phyloP scores from a whole-genome alignment of 2,888 invertebrate genomes.

The Arrhopalites spinosus region DNA sequence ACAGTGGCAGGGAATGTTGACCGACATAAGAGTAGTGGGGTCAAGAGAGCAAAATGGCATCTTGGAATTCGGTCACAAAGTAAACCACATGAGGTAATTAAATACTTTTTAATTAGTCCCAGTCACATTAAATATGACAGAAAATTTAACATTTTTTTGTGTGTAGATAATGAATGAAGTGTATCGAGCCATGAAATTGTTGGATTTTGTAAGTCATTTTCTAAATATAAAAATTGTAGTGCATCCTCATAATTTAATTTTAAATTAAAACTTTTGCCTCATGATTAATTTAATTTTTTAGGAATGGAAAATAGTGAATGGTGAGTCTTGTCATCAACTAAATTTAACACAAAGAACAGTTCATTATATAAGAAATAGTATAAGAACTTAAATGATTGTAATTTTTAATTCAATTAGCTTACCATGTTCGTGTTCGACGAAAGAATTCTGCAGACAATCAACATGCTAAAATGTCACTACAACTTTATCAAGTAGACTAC shows the following conservation, averaged over 20 bases:
- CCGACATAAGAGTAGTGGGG: constrained; percentile 62
- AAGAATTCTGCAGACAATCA: constrained; percentile 81
- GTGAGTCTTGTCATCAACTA: no score
- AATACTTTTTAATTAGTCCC: no score
- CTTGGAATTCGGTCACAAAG: constrained; percentile 97
- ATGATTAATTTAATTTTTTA: constrained; percentile 55
- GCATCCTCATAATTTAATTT: no score
- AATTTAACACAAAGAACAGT: no score
- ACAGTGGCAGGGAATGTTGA: constrained; percentile 43
- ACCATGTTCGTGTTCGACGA: constrained; percentile 91
- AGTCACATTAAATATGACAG: no score
- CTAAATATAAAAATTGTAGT: background rate
- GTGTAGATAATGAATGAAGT: constrained; percentile 99
- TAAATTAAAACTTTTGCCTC: background rate
- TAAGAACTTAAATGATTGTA: no score
- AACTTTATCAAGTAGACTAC: constrained; percentile 98
- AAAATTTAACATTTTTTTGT: no score
- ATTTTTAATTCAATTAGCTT: no score
- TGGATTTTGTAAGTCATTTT: constrained; percentile 75
- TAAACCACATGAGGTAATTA: constrained; percentile 98
- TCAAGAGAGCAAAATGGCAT: constrained; percentile 98
- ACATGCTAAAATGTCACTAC: constrained; percentile 95
- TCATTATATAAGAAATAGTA: no score
- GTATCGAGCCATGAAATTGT: constrained; percentile 96
- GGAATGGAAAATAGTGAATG: constrained; percentile 98